These are phyloP conservation scores for Sylvilagus bachmani DNA, from an alignment of 2,113 vertebrate species.

Conservation along the genomic window DNA sequence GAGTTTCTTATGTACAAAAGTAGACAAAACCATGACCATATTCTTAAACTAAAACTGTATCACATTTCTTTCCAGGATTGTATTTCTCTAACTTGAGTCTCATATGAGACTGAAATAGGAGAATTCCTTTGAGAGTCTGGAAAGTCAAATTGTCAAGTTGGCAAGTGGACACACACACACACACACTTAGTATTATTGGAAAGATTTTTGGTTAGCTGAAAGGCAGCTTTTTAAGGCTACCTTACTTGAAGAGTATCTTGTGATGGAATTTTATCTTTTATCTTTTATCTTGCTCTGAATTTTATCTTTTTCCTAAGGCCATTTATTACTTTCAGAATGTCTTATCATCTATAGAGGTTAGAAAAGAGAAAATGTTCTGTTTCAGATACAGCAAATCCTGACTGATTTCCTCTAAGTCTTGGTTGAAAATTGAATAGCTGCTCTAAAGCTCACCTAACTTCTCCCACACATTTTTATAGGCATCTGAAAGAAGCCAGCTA, in stretches of 20 bases:
- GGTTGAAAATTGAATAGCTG: neutral
- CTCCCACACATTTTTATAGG: neutral
- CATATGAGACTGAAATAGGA: neutral
- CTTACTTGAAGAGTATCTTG: neutral
- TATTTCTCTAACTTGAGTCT: neutral
- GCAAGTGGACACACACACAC: neutral
- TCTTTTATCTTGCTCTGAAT: neutral
- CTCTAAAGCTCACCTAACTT: neutral
- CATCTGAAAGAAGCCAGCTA: neutral
- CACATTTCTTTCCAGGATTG: neutral
- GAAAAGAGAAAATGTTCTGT: neutral
- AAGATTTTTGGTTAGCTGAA: neutral
- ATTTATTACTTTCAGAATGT: neutral
- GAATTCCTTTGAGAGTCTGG: neutral
- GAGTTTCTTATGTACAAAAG: neutral
- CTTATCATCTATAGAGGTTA: neutral
- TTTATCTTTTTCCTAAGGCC: neutral
- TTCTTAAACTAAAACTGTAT: neutral
- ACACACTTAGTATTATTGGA: neutral
- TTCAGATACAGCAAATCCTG: neutral
- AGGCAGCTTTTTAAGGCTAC: neutral
- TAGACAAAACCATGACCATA: neutral
- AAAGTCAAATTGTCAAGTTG: neutral
- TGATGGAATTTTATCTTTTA: no score
- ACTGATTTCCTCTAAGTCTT: neutral